A percentile compares a stretch with the other conserved stretches of the same genome.
Evolutionary conservation across 2,888 invertebrate genomes (phyloP).

Genomic region (Yponomeuta evonymella): DNA sequence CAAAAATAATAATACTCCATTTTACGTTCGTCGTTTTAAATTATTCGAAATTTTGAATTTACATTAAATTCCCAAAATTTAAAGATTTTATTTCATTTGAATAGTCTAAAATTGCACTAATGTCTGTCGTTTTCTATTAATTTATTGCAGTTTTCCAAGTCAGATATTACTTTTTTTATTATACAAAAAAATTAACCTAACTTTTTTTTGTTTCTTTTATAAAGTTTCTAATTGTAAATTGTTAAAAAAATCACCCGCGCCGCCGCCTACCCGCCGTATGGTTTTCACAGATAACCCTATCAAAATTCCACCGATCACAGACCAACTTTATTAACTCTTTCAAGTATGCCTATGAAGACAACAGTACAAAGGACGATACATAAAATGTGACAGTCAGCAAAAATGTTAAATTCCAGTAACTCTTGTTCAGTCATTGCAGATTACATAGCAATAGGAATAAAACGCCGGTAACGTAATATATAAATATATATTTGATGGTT

Average conservation of each 20-base stretch:
- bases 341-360: too few species aligned
- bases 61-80: slow-evolving; percentile 2
- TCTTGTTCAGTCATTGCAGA: too few species aligned
- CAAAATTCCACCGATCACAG: not conserved
- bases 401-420: too few species aligned
- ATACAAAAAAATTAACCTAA: not conserved
- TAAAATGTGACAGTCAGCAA: too few species aligned
- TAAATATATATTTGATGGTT: too few species aligned
- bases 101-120: slow-evolving; percentile 1
- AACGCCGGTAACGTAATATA: too few species aligned
- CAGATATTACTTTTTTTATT: not conserved
- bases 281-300: not conserved
- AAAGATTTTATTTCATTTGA: not conserved
- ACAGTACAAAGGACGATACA: too few species aligned
- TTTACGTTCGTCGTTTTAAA: slow-evolving; percentile 1
- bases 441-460: too few species aligned
- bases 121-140: not conserved
- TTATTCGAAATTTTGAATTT: slow-evolving; percentile 3
- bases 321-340: not conserved
- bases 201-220: not conserved
- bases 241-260: not conserved
- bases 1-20: slow-evolving; percentile 15
- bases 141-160: not conserved
- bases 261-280: not conserved
- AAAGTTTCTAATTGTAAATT: not conserved